phyloP scores from a whole-genome alignment of 2,888 invertebrate genomes.

The Halictus ligatus region DNA sequence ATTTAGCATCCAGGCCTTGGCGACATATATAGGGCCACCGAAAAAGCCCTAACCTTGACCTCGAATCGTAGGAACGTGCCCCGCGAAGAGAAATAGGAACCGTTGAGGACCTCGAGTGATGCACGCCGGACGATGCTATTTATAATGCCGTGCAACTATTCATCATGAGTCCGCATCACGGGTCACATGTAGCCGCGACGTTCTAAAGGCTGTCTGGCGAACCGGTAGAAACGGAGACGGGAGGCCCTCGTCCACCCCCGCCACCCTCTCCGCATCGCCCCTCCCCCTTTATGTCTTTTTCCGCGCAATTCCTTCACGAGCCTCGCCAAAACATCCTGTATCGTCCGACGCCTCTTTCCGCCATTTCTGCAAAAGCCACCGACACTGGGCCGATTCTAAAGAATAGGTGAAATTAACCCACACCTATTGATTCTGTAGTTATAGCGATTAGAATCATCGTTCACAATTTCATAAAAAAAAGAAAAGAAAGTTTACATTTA shows the following conservation, averaged over 20 bases:
- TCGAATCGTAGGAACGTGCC: not conserved
- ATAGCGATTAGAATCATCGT: too few species aligned
- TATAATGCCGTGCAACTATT: conserved; percentile 50
- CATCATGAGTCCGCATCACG: conserved; percentile 46
- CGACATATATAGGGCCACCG: too few species aligned
- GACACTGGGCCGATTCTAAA: not conserved
- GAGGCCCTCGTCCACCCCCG: not conserved
- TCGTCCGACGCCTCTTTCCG: conserved; percentile 62
- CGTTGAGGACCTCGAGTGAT: conserved; percentile 4
- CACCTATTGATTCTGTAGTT: too few species aligned
- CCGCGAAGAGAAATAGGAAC: not conserved
- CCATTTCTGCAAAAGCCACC: conserved; percentile 50
- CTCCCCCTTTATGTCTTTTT: not conserved
- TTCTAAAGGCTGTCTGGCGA: conserved; percentile 43
- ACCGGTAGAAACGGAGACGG: conserved; percentile 5
- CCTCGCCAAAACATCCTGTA: conserved; percentile 75
- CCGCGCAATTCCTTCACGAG: conserved; percentile 74
- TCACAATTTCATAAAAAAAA: too few species aligned
- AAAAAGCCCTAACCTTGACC: conserved; percentile 36
- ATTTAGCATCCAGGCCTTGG: too few species aligned
- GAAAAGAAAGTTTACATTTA: too few species aligned
- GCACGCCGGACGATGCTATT: conserved; percentile 24
- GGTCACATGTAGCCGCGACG: conserved; percentile 30
- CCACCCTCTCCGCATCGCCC: not conserved
- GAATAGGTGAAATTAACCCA: too few species aligned